Conservation (phyloP, 2,888 invertebrate species). For the Apoda limacodes region DNA sequence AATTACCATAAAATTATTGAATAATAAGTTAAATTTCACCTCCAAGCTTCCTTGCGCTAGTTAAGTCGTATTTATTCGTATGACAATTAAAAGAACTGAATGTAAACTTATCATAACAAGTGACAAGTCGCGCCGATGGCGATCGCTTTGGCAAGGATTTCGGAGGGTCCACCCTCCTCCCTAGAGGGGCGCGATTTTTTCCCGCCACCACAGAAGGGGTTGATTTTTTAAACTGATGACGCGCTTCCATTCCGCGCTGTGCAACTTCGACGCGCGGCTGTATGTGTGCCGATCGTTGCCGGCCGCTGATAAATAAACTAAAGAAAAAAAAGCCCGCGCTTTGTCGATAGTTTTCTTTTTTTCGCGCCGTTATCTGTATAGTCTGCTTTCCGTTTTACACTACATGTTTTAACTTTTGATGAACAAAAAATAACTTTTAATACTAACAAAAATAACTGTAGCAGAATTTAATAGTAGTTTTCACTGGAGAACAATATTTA, state of each 20-base stretch:
- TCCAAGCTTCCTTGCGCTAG: no score
- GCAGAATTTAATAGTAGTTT: no score
- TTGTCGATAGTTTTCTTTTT: constrained; percentile 62
- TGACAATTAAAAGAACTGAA: constrained; percentile 51
- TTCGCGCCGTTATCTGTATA: constrained; percentile 53
- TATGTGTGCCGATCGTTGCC: constrained; percentile 56
- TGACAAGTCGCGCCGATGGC: constrained; percentile 62
- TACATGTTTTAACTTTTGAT: constrained; percentile 42
- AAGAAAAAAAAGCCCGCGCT: constrained; percentile 46
- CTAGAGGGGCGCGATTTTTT: constrained; percentile 56
- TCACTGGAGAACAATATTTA: no score
- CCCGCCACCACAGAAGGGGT: constrained; percentile 65
- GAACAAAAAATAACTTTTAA: no score
- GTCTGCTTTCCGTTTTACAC: no score
- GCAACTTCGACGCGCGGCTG: constrained; percentile 68
- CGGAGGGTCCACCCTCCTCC: constrained; percentile 56
- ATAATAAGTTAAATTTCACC: constrained; percentile 1
- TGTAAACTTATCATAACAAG: constrained; percentile 65
- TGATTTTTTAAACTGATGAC: constrained; percentile 73
- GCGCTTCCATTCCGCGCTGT: constrained; percentile 70
- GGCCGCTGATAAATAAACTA: constrained; percentile 53
- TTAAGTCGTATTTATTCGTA: no score
- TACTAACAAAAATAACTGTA: no score
- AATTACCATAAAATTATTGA: constrained; percentile 8
- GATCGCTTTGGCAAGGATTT: constrained; percentile 68